Evolutionary conservation across 2,888 invertebrate genomes (phyloP), one percentile per base, ranked within the genome.

Genomic region (Agrochola lota): DNA sequence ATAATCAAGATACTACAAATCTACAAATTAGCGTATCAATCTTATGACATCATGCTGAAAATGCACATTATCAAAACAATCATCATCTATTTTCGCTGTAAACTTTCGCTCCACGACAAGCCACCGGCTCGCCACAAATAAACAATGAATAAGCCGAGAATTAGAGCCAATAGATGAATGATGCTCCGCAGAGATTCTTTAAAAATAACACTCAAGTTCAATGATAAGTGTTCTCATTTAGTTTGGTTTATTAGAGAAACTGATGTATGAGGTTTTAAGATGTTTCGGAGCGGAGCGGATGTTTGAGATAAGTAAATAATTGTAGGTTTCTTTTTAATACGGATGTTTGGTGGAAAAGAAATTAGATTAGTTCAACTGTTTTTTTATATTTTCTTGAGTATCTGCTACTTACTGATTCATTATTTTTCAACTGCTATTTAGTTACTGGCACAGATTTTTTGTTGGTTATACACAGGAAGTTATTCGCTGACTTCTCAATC

Each of bases 141-240:
- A 78, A 87, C 74, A 86, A 60, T 77, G 86, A 84, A 85, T 77
- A 85, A 85, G 75, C 66, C 46, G 49, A 26, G 71, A 74, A 78
- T 68, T 71, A 71, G 43, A 68, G 73, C 74, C 86, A 76, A 87
- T 87, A 64, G 57, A 74, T 84, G 84, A 87, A 77, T 73, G 84
- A 87, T 84, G 86, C 62, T 73, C 66, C 35, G 52, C 80, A 82
- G 77, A 80, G 64, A 80, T 74, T 70, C 59, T 78, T 63, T 74
- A 75, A 77, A 87, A 86, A 87, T 87, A 85, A 84, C 76, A 23
- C 43, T 49, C 88, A 87, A 87, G 87, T 87, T 87, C 87, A 87
- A 86, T 87, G 86, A 85, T 86, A 86, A 84, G 77, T 66, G 75
- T 40, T 60, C 43, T 71, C 57, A 74, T 86, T 81, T 76, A 74